These are phyloP conservation scores for Pseudochromis fuscus DNA, from an alignment of 2,797 vertebrate species.

Conservation along the genomic window DNA sequence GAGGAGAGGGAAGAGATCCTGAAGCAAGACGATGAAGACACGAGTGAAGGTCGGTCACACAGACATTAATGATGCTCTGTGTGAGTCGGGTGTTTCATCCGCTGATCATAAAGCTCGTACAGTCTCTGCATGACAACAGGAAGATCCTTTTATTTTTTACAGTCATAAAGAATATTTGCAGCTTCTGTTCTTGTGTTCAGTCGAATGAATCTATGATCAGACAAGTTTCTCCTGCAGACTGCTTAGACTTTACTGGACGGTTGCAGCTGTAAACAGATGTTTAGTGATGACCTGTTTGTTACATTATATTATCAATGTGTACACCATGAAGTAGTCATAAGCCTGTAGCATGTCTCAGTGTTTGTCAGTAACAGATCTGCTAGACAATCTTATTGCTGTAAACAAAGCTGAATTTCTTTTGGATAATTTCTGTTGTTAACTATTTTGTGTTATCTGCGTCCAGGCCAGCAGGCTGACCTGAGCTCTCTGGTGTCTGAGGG, in stretches of 20 bases:
- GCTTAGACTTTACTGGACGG: no score
- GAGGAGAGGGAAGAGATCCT: constrained; percentile 92
- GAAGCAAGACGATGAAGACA: constrained; percentile 75
- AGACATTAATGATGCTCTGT: neutral
- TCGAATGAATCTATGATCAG: neutral
- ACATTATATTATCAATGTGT: neutral
- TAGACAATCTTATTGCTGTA: neutral
- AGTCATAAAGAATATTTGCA: neutral
- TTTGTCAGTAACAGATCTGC: neutral
- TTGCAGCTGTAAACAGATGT: neutral
- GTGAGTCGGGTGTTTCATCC: constrained; percentile 4
- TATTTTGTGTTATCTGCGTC: neutral
- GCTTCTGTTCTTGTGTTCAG: neutral
- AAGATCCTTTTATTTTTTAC: neutral
- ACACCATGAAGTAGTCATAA: neutral
- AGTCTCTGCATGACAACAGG: neutral
- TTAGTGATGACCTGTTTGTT: neutral
- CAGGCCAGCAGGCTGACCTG: constrained; percentile 79
- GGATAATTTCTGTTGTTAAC: neutral
- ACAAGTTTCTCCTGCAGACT: no score
- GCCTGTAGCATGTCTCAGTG: neutral
- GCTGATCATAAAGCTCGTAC: neutral
- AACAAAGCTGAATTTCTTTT: neutral
- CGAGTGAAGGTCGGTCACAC: constrained; percentile 71
- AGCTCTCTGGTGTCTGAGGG: constrained; percentile 94